Conservation (phyloP, 2,113 vertebrate genomes). For the Psephotus haematonotus region DNA sequence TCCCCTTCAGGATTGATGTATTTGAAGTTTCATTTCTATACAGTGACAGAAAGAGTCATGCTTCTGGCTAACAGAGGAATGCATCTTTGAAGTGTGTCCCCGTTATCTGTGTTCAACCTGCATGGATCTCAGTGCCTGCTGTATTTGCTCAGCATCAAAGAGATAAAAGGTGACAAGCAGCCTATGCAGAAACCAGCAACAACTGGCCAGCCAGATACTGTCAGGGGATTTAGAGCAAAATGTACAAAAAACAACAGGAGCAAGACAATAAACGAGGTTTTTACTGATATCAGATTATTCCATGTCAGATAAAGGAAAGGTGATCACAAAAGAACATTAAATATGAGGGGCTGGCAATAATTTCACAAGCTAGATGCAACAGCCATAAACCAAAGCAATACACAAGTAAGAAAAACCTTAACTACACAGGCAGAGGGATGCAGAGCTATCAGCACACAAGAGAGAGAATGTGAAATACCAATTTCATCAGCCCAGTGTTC, state of each 20-base stretch:
- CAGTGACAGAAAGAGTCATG: not conserved
- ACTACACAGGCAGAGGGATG: not conserved
- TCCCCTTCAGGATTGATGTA: not conserved
- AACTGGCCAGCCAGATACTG: not conserved
- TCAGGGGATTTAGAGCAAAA: not conserved
- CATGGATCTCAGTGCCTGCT: not conserved
- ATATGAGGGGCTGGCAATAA: not conserved
- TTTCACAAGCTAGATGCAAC: not conserved
- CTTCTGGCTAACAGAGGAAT: not conserved
- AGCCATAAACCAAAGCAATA: not conserved
- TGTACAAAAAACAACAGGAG: fast-evolving
- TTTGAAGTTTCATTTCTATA: not conserved
- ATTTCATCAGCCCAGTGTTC: not conserved
- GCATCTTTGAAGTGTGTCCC: not conserved
- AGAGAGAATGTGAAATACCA: not conserved
- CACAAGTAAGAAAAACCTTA: not conserved
- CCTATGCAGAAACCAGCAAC: not conserved
- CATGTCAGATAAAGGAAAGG: not conserved
- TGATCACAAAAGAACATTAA: not conserved
- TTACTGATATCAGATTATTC: not conserved
- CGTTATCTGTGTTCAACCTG: not conserved
- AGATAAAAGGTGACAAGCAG: not conserved
- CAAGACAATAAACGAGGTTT: not conserved
- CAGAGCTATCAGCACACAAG: not conserved
- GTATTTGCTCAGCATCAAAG: not conserved